A percentile compares a stretch with the other conserved stretches of the same genome.
Conservation (phyloP, 2,113 vertebrate genomes). For the Ranitomeya variabilis region DNA sequence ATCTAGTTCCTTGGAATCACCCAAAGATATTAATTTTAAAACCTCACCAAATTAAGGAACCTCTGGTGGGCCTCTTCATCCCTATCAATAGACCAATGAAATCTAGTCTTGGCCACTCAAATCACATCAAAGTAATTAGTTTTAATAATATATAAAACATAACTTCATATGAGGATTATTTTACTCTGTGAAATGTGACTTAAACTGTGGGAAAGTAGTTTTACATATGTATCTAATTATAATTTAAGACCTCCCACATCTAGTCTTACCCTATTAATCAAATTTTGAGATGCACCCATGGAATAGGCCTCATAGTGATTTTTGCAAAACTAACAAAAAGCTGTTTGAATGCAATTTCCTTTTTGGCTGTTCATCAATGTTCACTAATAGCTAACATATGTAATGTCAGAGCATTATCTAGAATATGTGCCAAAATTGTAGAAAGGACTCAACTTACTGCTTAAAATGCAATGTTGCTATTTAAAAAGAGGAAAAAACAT, state of each 20-base stretch:
- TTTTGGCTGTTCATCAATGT: neutral
- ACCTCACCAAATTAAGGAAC: too few relatives aligned
- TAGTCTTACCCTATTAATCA: neutral
- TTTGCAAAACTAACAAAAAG: neutral
- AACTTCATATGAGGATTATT: neutral
- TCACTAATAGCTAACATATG: neutral
- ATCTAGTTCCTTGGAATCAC: too few relatives aligned
- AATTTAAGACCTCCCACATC: neutral
- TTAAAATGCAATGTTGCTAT: neutral
- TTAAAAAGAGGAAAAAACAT: neutral
- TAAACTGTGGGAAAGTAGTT: neutral
- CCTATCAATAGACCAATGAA: too few relatives aligned
- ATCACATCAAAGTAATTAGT: too few relatives aligned
- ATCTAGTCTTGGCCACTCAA: too few relatives aligned
- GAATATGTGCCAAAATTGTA: neutral
- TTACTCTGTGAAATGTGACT: neutral
- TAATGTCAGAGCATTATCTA: neutral
- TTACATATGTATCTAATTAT: neutral
- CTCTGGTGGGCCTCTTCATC: too few relatives aligned
- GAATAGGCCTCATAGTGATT: neutral
- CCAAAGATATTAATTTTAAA: too few relatives aligned
- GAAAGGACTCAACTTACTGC: neutral
- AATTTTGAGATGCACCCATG: neutral
- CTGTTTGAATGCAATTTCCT: neutral
- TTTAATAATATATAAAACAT: too few relatives aligned